These are phyloP conservation scores for Harpagoxenus sublaevis DNA, from an alignment of 2,888 invertebrate genomes.

Conservation along the genomic window DNA sequence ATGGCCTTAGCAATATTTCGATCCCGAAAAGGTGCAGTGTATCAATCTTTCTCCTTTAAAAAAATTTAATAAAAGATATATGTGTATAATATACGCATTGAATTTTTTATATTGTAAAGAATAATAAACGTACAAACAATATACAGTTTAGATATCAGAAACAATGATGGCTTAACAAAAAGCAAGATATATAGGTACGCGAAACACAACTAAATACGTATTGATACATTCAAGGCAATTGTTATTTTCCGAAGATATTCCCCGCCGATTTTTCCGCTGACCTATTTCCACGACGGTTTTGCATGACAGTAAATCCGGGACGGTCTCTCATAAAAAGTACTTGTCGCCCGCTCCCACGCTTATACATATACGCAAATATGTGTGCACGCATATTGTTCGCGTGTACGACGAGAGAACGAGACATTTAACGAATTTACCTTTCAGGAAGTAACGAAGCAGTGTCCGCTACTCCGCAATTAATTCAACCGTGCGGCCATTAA, in stretches of 20 bases:
- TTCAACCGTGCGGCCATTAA: slow-evolving; percentile 71
- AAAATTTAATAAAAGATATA: neutral
- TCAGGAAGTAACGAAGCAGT: slow-evolving; percentile 69
- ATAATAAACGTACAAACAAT: slow-evolving; percentile 14
- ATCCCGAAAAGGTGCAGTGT: neutral
- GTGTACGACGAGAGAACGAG: slow-evolving; percentile 62
- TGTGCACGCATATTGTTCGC: slow-evolving; percentile 43
- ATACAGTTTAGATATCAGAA: neutral
- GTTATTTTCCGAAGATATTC: slow-evolving; percentile 41
- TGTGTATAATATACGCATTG: neutral
- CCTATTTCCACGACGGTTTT: slow-evolving; percentile 31
- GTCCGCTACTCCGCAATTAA: slow-evolving; percentile 70
- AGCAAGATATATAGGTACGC: neutral
- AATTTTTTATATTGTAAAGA: slow-evolving; percentile 20
- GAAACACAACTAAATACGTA: slow-evolving; percentile 9
- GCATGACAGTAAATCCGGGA: slow-evolving; percentile 5
- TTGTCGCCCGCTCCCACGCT: slow-evolving; percentile 31
- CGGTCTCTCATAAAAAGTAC: slow-evolving; percentile 51
- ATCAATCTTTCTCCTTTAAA: neutral
- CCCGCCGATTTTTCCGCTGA: slow-evolving; percentile 17
- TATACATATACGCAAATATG: slow-evolving; percentile 43
- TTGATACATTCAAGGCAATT: slow-evolving; percentile 30
- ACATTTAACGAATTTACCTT: slow-evolving; percentile 75
- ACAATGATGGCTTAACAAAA: slow-evolving; percentile 17
- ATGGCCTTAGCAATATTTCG: neutral